Base-by-base conservation (phyloP, 2,113 vertebrate species). In the Dendropsophus ebraccatus region DNA sequence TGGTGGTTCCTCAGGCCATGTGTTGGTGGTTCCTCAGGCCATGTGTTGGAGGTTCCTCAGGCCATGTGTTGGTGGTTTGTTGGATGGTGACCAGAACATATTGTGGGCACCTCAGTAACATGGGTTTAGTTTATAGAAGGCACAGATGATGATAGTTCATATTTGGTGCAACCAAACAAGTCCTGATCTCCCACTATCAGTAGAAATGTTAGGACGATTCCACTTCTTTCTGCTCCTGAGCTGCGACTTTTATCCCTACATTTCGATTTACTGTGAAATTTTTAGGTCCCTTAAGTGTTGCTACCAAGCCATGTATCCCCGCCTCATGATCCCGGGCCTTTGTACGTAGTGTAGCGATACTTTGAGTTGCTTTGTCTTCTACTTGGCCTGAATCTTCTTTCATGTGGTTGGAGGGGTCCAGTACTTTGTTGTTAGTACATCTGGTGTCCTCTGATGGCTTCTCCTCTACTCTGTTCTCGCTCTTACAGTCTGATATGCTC, bases 251-350 rank as follows among this genome's bases (percentile, higher is more conserved):
- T 37, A 16, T 10, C 9, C 19, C 19, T 0, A 25, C 28, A 0
- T 52, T 25, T 19, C 5, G 12, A 45, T 25, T 76, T 2, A 28
- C 25, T 17, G 73, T 30, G 7, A 28, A 25, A 5, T 75, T 28
- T 17, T 49, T n/a, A 32, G 25, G 73, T 49, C 47, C 14, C 4
- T 52, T 25, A 30, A 2, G n/a, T 19, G 60, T n/a, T 1, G 37
- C 45, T 17, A 56, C 76, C 7, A 89, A 89, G 88, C 90, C 86
- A 74, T 94, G 91, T 87, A 96, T 94, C 91, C 92, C 95, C 0
- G 95, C 94, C 84, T 93, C 89, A 21, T 95, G 94, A 89, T 95
- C 93, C 87, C 92, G 90, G 88, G 94, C 95, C 91, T 96, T 95
- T 75, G 94, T 94, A 74, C 94, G 89, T 50, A 96, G 91, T 54